Conservation (phyloP, 2,888 invertebrate genomes). For the Leptopilina syphax region DNA sequence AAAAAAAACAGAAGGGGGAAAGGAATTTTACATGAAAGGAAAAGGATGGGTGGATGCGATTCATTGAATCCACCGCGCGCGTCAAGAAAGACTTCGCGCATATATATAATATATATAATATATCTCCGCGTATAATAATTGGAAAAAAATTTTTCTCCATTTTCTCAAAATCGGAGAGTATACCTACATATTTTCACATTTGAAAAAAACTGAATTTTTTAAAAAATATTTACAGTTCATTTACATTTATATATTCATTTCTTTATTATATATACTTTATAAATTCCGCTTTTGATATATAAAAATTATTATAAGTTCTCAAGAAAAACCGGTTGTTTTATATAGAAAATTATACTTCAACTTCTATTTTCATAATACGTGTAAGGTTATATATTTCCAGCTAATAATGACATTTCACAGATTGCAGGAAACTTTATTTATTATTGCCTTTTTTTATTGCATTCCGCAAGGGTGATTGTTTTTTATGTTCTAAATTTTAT, state of each 20-base stretch:
- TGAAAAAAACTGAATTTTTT: no score
- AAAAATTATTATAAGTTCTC: background rate
- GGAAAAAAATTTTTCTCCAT: no score
- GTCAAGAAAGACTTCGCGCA: no score
- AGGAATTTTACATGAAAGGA: background rate
- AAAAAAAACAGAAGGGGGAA: background rate
- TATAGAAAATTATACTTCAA: conserved; percentile 5
- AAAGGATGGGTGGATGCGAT: no score
- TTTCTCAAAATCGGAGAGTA: no score
- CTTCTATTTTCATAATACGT: background rate
- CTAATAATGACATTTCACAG: background rate
- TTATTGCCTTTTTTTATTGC: background rate
- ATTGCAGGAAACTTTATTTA: background rate
- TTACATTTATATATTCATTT: background rate
- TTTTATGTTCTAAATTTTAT: background rate
- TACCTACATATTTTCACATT: no score
- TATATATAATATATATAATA: no score
- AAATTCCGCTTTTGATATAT: background rate
- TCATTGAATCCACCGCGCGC: no score
- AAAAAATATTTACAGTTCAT: background rate
- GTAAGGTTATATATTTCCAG: conserved; percentile 2
- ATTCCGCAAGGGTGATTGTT: background rate
- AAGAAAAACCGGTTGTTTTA: conserved; percentile 15
- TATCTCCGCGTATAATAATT: no score
- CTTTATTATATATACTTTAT: background rate